A percentile compares a stretch with the other conserved stretches of the same genome.
phyloP scores from a whole-genome alignment of 1,140 invertebrate species.

The Rhopalosiphum maidis region DNA sequence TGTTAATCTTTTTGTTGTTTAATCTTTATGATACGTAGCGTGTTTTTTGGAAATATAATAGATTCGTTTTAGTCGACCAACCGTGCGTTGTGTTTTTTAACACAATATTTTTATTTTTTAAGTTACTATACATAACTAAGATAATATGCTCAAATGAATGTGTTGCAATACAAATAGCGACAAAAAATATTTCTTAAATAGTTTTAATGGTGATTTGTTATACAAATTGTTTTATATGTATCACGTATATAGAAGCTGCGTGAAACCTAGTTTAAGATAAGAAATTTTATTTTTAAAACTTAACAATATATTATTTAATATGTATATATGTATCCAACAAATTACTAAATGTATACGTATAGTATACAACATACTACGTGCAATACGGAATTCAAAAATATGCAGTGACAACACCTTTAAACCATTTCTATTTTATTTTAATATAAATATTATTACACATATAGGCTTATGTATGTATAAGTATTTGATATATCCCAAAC shows the following conservation, averaged over 20 bases:
- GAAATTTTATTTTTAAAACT: background rate
- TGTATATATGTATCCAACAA: background rate
- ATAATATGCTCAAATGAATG: background rate
- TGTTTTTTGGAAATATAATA: background rate
- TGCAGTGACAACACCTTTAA: background rate
- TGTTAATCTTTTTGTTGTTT: background rate
- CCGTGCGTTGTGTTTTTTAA: background rate
- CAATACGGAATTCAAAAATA: background rate
- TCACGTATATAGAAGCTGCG: no score
- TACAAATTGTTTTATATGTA: background rate
- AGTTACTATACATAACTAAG: background rate
- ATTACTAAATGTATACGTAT: background rate
- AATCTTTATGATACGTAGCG: no score
- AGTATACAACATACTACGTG: background rate
- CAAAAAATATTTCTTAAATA: background rate
- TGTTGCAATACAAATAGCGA: background rate
- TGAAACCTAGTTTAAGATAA: background rate
- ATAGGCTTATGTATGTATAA: no score
- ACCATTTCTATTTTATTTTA: background rate
- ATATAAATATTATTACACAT: background rate
- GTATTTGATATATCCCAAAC: background rate
- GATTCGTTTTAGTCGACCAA: background rate
- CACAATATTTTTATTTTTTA: background rate
- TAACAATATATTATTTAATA: background rate
- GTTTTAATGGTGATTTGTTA: background rate